These are phyloP conservation scores for Takifugu bimaculatus DNA, from an alignment of 2,113 vertebrate species.

Conservation along the genomic window DNA sequence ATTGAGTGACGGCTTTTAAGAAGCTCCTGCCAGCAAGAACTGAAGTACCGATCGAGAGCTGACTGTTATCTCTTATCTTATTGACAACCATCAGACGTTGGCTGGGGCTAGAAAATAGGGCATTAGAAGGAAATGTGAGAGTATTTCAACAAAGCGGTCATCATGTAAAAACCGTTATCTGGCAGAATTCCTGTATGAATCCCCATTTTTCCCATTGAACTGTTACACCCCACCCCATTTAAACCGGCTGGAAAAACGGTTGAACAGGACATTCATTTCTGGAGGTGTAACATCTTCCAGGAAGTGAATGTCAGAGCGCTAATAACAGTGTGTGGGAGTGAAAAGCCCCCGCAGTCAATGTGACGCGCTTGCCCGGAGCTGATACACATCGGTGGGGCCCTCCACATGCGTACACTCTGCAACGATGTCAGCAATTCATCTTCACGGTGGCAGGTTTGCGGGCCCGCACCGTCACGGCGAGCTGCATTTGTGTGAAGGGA, in stretches of 20 bases:
- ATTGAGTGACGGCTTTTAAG: background rate
- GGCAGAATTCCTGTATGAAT: too few species aligned
- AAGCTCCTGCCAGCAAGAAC: conserved; percentile 20
- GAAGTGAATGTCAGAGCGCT: conserved; percentile 17
- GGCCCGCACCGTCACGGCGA: conserved; percentile 28
- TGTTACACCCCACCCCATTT: conserved; percentile 6
- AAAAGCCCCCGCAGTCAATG: background rate
- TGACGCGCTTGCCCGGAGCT: conserved; percentile 7
- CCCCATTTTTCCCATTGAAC: conserved; percentile 7
- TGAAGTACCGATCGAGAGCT: conserved; percentile 5
- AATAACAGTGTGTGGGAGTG: conserved; percentile 21
- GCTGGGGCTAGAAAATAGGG: too few species aligned
- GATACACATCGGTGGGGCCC: conserved; percentile 19
- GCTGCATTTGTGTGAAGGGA: conserved; percentile 44
- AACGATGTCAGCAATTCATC: conserved; percentile 22
- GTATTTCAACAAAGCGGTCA: too few species aligned
- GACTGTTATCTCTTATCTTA: too few species aligned
- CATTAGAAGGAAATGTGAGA: too few species aligned
- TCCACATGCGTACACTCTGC: conserved; percentile 10
- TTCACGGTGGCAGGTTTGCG: conserved; percentile 10
- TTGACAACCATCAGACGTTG: too few species aligned
- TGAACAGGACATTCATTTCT: too few species aligned
- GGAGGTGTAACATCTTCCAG: conserved; percentile 39
- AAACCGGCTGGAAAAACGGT: conserved; percentile 16
- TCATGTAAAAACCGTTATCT: too few species aligned